These are phyloP conservation scores for Pocillopora grandis DNA, from an alignment of 92 coral and sea anemone species.

Conservation along the genomic window DNA sequence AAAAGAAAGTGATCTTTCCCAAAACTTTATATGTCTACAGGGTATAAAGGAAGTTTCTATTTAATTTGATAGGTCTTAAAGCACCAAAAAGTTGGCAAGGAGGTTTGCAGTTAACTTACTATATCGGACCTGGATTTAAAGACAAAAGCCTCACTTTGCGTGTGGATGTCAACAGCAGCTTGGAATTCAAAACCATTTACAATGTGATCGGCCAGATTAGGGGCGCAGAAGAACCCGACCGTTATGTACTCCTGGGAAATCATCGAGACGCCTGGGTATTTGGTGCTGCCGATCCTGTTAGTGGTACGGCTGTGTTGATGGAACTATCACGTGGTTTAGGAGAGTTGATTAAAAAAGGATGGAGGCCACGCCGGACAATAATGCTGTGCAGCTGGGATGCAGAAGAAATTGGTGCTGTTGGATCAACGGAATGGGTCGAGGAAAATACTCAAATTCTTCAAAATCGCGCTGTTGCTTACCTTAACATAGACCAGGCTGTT, in stretches of 20 bases:
- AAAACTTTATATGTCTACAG: too few species aligned
- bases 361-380: constrained; percentile 90
- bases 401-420: constrained; percentile 79
- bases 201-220: constrained; percentile 81
- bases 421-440: constrained; percentile 88
- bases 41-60: not conserved
- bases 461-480: constrained; percentile 73
- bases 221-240: constrained; percentile 86
- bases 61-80: constrained; percentile 38
- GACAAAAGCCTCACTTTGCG: constrained; percentile 53
- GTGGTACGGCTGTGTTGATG: constrained; percentile 85
- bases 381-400: constrained; percentile 93
- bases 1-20: too few species aligned
- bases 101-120: constrained; percentile 69
- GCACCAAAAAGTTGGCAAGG: constrained; percentile 83
- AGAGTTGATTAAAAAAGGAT: constrained; percentile 49
- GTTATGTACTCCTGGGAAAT: constrained; percentile 84
- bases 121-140: constrained; percentile 73
- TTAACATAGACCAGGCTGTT: constrained; percentile 73
- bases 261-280: constrained; percentile 95
- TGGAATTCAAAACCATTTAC: constrained; percentile 54
- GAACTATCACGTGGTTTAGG: constrained; percentile 59
- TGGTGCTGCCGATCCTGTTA: constrained; percentile 85
- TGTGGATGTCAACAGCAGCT: constrained; percentile 73
- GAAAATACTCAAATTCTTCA: constrained; percentile 65